A percentile compares a stretch with the other conserved stretches of the same genome.
phyloP scores from a whole-genome alignment of 1,140 invertebrate species.

The Eufriesea mexicana region DNA sequence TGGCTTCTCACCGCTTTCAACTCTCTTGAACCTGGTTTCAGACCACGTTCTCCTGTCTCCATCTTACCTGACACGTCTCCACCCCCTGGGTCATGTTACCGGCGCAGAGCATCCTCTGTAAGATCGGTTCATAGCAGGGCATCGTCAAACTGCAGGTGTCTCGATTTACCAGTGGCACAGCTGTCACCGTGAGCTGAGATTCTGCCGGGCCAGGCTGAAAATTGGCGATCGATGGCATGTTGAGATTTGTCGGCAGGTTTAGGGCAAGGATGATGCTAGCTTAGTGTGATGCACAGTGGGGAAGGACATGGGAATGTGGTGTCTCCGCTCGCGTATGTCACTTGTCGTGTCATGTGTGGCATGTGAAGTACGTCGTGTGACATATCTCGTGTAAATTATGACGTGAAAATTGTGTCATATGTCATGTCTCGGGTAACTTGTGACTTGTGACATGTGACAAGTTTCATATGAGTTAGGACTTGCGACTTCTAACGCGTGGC shows the following conservation, averaged over 20 bases:
- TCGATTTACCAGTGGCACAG: slow-evolving; percentile 76
- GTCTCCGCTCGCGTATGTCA: too few relatives aligned
- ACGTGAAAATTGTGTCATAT: too few relatives aligned
- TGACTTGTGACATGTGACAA: too few relatives aligned
- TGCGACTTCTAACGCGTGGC: too few relatives aligned
- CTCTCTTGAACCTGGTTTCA: neutral
- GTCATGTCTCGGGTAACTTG: too few relatives aligned
- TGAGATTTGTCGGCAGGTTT: too few relatives aligned
- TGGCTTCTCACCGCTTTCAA: neutral
- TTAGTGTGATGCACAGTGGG: neutral
- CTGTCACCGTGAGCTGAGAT: slow-evolving; percentile 74
- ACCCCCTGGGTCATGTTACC: slow-evolving; percentile 42
- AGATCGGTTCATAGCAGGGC: slow-evolving; percentile 62
- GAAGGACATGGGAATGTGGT: too few relatives aligned
- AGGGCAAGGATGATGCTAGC: too few relatives aligned
- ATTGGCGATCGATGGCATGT: neutral
- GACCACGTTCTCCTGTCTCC: slow-evolving; percentile 34
- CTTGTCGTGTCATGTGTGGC: too few relatives aligned
- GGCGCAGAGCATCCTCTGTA: slow-evolving; percentile 58
- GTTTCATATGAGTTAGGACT: too few relatives aligned
- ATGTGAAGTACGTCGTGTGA: too few relatives aligned
- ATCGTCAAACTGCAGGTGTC: slow-evolving; percentile 73
- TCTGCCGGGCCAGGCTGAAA: slow-evolving; percentile 70
- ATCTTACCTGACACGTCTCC: slow-evolving; percentile 63
- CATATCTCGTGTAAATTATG: too few relatives aligned